Evolutionary conservation across 2,797 vertebrate genomes (phyloP), one percentile per base, ranked within the genome.

Genomic region (Hyperoplus lanceolatus): DNA sequence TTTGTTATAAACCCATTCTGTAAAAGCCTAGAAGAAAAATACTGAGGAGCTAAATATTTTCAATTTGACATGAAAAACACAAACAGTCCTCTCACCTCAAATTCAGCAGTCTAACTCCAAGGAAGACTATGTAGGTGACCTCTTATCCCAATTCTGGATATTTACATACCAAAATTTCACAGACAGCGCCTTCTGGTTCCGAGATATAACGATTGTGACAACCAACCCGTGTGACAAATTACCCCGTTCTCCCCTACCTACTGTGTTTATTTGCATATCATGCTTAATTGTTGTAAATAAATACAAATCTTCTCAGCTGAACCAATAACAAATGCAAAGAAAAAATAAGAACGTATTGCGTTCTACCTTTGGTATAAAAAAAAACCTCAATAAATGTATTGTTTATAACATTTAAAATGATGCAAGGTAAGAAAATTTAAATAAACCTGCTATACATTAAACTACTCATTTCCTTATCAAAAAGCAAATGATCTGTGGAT

Each of bases 401-500:
- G 39, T 6, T 29, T 8, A 82, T 57, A 51, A 9, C 16, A 50
- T 12, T 21, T 50, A 60, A 3, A 59, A 36, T 36, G 57, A 0
- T 54, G 6, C 49, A 43, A 57, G 45, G 36, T 50, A 42, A 70
- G 75, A 54, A 49, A 4, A 11, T 10, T 29, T 0, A 39, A 79
- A 49, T 59, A 8, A 36, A 70, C 56, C 16, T 43, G 21, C 0
- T 43, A 46, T 48, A 42, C 10, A 21, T 63, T 3, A 49, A 69
- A 48, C 36, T 62, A 39, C 29, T 29, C 10, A 66, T 48, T n/a
- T 48, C 7, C 43, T 10, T 29, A 63, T 42, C 60, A 81, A 50
- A 41, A 75, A 21, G 10, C 11, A 15, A 55, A 5, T 56, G 43
- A 84, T 21, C 18, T 62, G 59, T 60, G 55, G 68, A 68, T 70